These are phyloP conservation scores for Taxidea taxus DNA, from an alignment of 2,113 vertebrate genomes.

Conservation along the genomic window DNA sequence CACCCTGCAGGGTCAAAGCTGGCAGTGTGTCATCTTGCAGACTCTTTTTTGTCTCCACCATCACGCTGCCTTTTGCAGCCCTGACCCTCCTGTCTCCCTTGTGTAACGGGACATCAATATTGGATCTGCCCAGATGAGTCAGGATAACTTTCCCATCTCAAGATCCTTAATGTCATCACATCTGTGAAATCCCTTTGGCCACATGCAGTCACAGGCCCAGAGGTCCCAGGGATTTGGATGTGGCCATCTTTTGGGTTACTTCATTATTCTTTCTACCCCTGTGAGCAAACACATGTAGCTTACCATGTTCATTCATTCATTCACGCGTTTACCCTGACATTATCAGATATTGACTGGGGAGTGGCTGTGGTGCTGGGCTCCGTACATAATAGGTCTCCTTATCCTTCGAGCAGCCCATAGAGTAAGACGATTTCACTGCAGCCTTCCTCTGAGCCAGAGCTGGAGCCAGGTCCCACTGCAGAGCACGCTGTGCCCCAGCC, in stretches of 20 bases:
- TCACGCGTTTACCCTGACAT: neutral
- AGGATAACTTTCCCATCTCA: neutral
- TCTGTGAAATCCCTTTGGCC: neutral
- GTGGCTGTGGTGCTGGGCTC: neutral
- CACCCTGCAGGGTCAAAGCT: neutral
- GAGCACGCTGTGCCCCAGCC: fast-evolving
- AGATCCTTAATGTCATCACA: neutral
- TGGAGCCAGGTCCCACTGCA: neutral
- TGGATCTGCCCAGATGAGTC: neutral
- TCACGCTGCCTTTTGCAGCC: neutral
- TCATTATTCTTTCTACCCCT: neutral
- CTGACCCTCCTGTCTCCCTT: neutral
- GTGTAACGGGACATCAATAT: neutral
- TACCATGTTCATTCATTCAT: neutral
- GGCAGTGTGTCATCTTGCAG: fast-evolving
- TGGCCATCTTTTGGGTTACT: neutral
- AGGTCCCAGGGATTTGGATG: neutral
- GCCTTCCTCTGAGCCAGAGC: neutral
- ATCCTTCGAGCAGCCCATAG: neutral
- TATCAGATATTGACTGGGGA: fast-evolving
- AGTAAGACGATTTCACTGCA: neutral
- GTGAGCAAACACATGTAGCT: neutral
- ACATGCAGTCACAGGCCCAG: neutral
- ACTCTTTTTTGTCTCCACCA: neutral
- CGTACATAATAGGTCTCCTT: too few relatives aligned